Evolutionary conservation across 1,140 invertebrate species (phyloP), one percentile per base, ranked within the genome.

Genomic region (Psilanteris sp.): DNA sequence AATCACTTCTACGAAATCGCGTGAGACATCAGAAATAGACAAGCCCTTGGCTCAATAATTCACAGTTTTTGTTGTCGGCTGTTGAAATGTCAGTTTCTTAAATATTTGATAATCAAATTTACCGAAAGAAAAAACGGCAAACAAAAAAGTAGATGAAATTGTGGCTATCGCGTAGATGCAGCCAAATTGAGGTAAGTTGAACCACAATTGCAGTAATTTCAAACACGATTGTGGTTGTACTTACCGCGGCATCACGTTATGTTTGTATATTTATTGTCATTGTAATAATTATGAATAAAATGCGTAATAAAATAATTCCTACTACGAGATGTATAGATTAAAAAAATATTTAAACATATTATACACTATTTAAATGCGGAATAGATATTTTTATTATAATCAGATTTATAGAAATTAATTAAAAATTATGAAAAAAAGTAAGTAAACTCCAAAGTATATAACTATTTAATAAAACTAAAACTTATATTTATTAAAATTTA

Each of bases 21-120:
- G 54, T 70, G 66, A 59, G 36, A 43, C 66, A 43, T 59, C 27
- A 46, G 54, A 70, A 70, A 59, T 59, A 70, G 66, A 54, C 46
- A 22, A 70, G 43, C 54, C 54, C 36, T 34, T 48, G 29, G 26
- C 43, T 70, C 37, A 70, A 70, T 70, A 70, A 70, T 70, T 70
- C 66, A 61, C 37, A 18, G 1, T 43, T 61, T 59, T 61, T 70
- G 66, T 61, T 44, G 31, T 50, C 15, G 36, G 15, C 24, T 10
- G 29, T 15, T 26, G 44, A 59, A 68, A 57, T 15, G 52, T 15
- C 26, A 24, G 16, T 1, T 11, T 15, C 27, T 39, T 70, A 10
- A 43, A 70, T 70, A 32, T 50, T 43, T 59, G 44, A 70, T 44
- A 16, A 54, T 32, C 37, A 16, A 43, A 48, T 61, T 16, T 50